Evolutionary conservation across 2,113 vertebrate genomes (phyloP).

Genomic region (Microcebus lehilahytsara): DNA sequence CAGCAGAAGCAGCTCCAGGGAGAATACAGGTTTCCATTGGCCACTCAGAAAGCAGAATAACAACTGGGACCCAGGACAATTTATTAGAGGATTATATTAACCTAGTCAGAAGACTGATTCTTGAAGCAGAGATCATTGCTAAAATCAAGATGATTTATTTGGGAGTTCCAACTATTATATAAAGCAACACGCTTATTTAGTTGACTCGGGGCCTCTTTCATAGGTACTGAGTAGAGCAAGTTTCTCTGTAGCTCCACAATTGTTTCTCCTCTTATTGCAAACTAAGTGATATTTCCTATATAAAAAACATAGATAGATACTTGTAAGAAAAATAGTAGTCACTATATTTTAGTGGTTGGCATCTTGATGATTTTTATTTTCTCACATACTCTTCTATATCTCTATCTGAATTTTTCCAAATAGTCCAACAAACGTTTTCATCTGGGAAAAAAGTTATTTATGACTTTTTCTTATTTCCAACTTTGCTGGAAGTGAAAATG

Average conservation of each 20-base stretch:
- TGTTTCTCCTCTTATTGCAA: not conserved
- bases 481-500: conserved; percentile 28
- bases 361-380: conserved; percentile 8
- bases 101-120: not conserved
- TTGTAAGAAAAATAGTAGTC: conserved; percentile 33
- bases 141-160: not conserved
- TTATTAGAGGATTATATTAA: not conserved
- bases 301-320: not conserved
- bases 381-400: not conserved
- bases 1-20: not conserved
- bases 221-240: not conserved
- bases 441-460: conserved; percentile 31
- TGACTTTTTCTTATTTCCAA: conserved; percentile 44
- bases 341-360: not conserved
- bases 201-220: not conserved
- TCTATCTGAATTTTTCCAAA: conserved; percentile 18
- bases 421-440: not conserved
- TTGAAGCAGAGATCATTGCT: not conserved
- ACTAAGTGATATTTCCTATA: not conserved
- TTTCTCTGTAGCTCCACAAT: not conserved
- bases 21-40: not conserved
- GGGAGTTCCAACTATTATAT: not conserved
- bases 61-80: not conserved
- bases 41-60: not conserved
- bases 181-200: not conserved